Evolutionary conservation across 1,140 invertebrate genomes (phyloP).

Genomic region (Nephotettix cincticeps): DNA sequence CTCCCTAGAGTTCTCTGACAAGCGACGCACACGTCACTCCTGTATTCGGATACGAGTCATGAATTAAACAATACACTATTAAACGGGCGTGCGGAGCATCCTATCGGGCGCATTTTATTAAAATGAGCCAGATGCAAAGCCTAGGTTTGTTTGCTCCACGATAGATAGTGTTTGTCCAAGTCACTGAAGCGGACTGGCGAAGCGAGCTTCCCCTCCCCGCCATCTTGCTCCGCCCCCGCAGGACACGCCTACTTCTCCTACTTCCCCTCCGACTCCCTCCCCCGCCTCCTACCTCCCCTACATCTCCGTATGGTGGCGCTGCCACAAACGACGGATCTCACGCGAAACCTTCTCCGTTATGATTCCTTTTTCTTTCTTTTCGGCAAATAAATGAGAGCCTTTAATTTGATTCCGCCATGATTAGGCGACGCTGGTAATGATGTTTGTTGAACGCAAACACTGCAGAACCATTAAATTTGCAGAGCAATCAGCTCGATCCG

Average conservation of each 20-base stretch:
- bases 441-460: not conserved
- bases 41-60: no score
- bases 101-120: conserved; percentile 15
- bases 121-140: conserved; percentile 1
- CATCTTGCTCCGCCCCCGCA: conserved; percentile 10
- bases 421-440: conserved; percentile 3
- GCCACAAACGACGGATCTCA: not conserved
- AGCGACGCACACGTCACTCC: no score
- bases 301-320: not conserved
- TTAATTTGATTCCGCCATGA: conserved; percentile 15
- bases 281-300: not conserved
- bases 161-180: conserved; percentile 15
- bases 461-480: not conserved
- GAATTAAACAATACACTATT: conserved; percentile 19
- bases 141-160: conserved; percentile 7
- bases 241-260: not conserved
- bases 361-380: not conserved
- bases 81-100: not conserved
- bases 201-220: not conserved
- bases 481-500: not conserved
- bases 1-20: no score
- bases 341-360: not conserved
- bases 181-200: conserved; percentile 5
- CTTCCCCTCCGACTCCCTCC: not conserved
- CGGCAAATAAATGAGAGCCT: conserved; percentile 2